Percentiles rank a stretch among this genome's conserved stretches.
phyloP scores from a whole-genome alignment of 2,797 vertebrate species.

The Enteromius unitaeniatus region DNA sequence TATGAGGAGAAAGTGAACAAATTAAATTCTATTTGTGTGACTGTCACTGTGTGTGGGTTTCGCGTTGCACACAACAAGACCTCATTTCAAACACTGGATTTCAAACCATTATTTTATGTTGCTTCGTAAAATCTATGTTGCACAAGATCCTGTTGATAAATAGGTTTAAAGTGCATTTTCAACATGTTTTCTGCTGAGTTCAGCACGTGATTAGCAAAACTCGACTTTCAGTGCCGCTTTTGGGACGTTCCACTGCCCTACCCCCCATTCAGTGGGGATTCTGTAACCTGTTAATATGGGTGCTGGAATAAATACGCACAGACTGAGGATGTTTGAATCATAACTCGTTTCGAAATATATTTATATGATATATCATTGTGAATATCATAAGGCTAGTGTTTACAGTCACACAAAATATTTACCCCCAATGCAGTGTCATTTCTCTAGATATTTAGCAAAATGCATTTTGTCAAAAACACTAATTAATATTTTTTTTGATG shows the following conservation, averaged over 20 bases:
- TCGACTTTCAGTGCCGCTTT: slow-evolving; percentile 15
- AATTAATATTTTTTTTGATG: no score
- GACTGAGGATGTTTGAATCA: background rate
- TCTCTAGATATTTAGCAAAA: background rate
- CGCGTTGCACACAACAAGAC: background rate
- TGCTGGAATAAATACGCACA: background rate
- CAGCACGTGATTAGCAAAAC: slow-evolving; percentile 6
- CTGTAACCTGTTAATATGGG: slow-evolving; percentile 1
- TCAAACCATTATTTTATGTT: background rate
- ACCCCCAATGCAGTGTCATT: background rate
- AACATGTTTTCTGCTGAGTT: slow-evolving; percentile 27
- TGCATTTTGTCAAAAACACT: background rate
- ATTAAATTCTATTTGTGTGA: background rate
- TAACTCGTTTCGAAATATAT: background rate
- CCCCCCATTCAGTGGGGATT: background rate
- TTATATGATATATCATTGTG: background rate
- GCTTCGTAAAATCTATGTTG: background rate
- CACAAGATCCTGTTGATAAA: slow-evolving; percentile 10
- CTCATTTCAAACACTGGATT: background rate
- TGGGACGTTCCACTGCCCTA: background rate
- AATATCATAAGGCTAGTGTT: background rate
- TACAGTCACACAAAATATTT: background rate
- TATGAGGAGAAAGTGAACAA: background rate
- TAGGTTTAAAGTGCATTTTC: slow-evolving; percentile 23
- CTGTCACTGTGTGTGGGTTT: background rate